phyloP scores from a whole-genome alignment of 2,888 invertebrate genomes.

The Tenthredo distinguenda region DNA sequence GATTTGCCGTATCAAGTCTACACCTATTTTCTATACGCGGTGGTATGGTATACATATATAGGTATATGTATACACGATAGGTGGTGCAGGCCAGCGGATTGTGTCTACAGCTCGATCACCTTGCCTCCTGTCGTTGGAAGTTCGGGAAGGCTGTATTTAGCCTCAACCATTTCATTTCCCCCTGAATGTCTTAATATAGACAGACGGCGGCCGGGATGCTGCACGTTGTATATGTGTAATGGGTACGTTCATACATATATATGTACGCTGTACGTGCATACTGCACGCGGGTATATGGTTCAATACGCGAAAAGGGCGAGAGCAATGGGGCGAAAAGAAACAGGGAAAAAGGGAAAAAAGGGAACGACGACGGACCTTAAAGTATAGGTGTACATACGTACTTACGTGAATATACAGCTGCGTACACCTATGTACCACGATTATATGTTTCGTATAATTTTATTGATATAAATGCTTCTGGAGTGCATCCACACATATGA shows the following conservation, averaged over 20 bases:
- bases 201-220: background rate
- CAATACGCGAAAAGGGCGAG: background rate
- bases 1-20: no score
- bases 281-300: background rate
- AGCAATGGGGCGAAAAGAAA: no score
- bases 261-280: background rate
- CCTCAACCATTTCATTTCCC: conserved; percentile 31
- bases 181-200: conserved; percentile 29
- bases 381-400: no score
- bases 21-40: no score
- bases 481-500: no score
- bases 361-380: no score
- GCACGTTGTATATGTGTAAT: background rate
- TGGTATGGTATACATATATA: background rate
- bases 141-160: conserved; percentile 32
- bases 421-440: no score
- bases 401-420: no score
- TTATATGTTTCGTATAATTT: no score
- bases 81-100: background rate
- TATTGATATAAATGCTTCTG: no score
- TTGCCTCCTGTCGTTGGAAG: conserved; percentile 14
- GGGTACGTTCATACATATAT: background rate
- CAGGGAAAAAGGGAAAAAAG: no score
- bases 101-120: background rate
- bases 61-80: background rate